Conservation (phyloP, 2,888 invertebrate species). For the Ctenicera cuprea region DNA sequence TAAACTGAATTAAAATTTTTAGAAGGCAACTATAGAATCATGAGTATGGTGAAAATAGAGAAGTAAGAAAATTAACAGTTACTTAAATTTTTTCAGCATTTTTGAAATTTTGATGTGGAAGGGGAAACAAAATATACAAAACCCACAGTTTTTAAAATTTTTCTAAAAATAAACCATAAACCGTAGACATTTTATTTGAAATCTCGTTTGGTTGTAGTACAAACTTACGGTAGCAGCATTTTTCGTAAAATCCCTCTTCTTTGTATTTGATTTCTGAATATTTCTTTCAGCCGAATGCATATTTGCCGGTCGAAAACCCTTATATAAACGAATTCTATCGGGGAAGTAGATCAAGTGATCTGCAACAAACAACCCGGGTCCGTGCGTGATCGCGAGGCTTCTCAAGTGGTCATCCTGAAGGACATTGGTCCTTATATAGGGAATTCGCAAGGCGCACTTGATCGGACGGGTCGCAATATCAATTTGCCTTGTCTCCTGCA, state of each 20-base stretch:
- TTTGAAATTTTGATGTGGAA: too few species aligned
- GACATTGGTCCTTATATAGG: conserved; percentile 44
- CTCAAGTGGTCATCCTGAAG: conserved; percentile 49
- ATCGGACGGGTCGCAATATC: conserved; percentile 48
- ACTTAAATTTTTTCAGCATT: too few species aligned
- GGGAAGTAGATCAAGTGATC: conserved; percentile 52
- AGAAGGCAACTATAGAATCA: too few species aligned
- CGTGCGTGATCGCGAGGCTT: conserved; percentile 51
- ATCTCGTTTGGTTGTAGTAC: too few species aligned
- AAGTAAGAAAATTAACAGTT: too few species aligned
- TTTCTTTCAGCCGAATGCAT: conserved; percentile 44
- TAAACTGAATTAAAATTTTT: too few species aligned
- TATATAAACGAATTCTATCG: conserved; percentile 51
- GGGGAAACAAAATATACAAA: too few species aligned
- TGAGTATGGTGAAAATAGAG: too few species aligned
- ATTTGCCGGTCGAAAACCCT: conserved; percentile 46
- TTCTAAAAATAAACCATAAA: too few species aligned
- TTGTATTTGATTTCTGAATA: conserved; percentile 47
- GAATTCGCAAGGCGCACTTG: conserved; percentile 23
- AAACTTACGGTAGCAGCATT: conserved; percentile 11
- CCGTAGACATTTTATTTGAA: too few species aligned
- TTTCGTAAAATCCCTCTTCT: conserved; percentile 14
- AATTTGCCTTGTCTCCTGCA: conserved; percentile 54
- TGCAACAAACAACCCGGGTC: conserved; percentile 51
- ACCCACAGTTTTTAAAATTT: too few species aligned